These are phyloP conservation scores for Cotesia typhae DNA, from an alignment of 1,140 invertebrate species.

Conservation along the genomic window DNA sequence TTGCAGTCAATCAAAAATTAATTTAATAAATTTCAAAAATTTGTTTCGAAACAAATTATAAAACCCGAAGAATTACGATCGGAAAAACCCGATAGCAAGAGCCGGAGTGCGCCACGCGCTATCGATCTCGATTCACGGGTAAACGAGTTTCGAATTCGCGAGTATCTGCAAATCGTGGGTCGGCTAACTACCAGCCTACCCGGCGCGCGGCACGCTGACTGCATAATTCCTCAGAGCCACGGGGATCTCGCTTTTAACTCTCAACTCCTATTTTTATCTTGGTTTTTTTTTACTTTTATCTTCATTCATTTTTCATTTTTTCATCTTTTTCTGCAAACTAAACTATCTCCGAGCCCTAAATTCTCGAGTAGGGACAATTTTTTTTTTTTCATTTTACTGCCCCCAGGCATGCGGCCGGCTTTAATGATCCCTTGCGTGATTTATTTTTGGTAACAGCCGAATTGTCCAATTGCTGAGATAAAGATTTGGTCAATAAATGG, in stretches of 20 bases:
- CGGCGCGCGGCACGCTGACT: slow-evolving; percentile 42
- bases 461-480: slow-evolving; percentile 43
- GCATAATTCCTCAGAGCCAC: slow-evolving; percentile 48
- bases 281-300: slow-evolving; percentile 1
- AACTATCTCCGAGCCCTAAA: no score
- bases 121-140: slow-evolving; percentile 31
- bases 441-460: slow-evolving; percentile 53
- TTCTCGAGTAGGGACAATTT: no score
- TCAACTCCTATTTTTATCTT: not conserved
- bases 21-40: no score
- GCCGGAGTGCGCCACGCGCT: slow-evolving; percentile 25
- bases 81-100: slow-evolving; percentile 22
- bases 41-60: not conserved
- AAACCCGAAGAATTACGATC: not conserved
- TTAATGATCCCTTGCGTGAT: slow-evolving; percentile 55
- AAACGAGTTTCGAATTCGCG: slow-evolving; percentile 37
- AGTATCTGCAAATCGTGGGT: slow-evolving; percentile 40
- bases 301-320: not conserved
- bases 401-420: slow-evolving; percentile 20
- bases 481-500: slow-evolving; percentile 25
- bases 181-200: slow-evolving; percentile 49
- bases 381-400: slow-evolving; percentile 7
- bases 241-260: slow-evolving; percentile 24
- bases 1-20: no score
- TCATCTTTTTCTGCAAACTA: slow-evolving; percentile 15